Base-by-base conservation (phyloP, 2,888 invertebrate species). In the Drosophila pseudotakahashii region DNA sequence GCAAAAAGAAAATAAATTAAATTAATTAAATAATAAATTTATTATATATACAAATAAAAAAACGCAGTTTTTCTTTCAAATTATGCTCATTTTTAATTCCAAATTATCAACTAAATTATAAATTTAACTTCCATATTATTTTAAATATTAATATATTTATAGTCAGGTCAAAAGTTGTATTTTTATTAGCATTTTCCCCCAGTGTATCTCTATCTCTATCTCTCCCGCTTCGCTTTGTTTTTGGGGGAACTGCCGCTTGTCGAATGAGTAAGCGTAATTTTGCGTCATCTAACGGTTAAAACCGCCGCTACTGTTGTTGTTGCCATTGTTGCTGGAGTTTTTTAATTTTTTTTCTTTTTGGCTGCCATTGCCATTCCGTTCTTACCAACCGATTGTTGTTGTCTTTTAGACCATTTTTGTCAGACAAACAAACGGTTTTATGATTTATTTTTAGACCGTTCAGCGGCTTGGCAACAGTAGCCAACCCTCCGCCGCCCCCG, bases 181-280 rank as follows among this genome's bases (percentile, higher is more conserved):
- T 34, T 34, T 11, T 34, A 6, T 0, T 30, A 10, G 6, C 16
- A 30, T 47, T 32, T 6, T 5, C 2, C 11, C 14, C 11, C 14
- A 47, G 47, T 47, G 47, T 9, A 16, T 14, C 14, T 30, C 61
- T 63, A 16, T 14, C 14, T 30, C 61, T 63, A 68, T 60, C 70
- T 54, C 45, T 60, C 50, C 60, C 60, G 30, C 36, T 54, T 41
- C 19, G 42, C 39, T 51, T 59, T 44, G 59, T 57, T 71, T 71
- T 74, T 59, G 68, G 71, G 69, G 74, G 52, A 58, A 55, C 36
- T 64, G 79, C 66, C 44, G 61, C 68, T 76, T 66, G 68, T 54
- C 60, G 78, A 88, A 89, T 90, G 90, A 89, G 86, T 86, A 83
- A 88, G 86, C 88, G 77, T 77, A 86, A 84, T 82, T 89, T 83